phyloP scores from a whole-genome alignment of 2,113 vertebrate genomes.

The Psilopogon haemacephalus region DNA sequence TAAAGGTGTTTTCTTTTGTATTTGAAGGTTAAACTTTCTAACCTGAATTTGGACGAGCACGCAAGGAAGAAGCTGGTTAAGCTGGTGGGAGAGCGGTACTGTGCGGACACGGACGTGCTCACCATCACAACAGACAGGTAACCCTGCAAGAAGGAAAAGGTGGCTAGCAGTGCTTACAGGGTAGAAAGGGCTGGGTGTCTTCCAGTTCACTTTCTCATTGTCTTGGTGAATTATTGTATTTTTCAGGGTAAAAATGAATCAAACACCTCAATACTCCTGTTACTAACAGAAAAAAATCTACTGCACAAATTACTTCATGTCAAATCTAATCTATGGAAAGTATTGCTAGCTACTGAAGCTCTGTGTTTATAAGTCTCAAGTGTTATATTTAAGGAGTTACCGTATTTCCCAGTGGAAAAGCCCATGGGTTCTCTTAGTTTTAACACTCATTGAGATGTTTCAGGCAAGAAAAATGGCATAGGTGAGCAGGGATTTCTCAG shows the following conservation, averaged over 20 bases:
- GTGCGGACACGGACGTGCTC: slow-evolving; percentile 81
- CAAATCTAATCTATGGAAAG: background rate
- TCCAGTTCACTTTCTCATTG: background rate
- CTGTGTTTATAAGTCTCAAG: background rate
- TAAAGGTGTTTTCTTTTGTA: slow-evolving; percentile 16
- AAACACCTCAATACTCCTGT: background rate
- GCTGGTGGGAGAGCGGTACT: slow-evolving; percentile 86
- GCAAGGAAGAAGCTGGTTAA: slow-evolving; percentile 92
- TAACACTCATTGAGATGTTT: background rate
- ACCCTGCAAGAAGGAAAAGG: background rate
- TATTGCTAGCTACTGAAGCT: background rate
- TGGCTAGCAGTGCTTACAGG: background rate
- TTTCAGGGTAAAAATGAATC: background rate
- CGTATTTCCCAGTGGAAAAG: background rate
- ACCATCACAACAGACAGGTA: slow-evolving; percentile 90
- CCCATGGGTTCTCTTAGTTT: background rate
- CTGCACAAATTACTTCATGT: background rate
- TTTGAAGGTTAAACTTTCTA: slow-evolving; percentile 87
- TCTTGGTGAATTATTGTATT: background rate
- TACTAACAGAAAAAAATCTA: background rate
- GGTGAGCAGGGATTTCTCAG: background rate
- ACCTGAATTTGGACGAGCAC: slow-evolving; percentile 91
- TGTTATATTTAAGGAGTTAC: background rate
- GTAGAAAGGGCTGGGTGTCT: background rate
- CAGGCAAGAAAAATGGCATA: background rate